Evolutionary conservation across 2,888 invertebrate genomes (phyloP).

Genomic region (Thereva nobilitata): DNA sequence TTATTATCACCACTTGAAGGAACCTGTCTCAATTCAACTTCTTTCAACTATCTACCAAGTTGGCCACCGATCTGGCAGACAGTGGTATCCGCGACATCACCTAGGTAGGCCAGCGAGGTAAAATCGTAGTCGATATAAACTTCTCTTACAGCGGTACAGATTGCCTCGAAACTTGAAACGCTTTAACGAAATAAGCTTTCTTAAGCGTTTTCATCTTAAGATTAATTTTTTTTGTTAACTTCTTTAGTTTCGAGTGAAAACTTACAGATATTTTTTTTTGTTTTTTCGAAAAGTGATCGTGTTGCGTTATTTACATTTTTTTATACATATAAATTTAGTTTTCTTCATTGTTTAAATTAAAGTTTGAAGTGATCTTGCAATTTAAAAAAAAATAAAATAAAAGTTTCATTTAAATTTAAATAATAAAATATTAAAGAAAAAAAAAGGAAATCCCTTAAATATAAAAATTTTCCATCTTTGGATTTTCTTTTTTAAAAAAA

Average conservation of each 20-base stretch:
- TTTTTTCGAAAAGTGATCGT: not conserved
- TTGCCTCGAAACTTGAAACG: too few relatives aligned
- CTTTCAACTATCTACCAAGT: conserved; percentile 17
- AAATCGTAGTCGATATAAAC: too few relatives aligned
- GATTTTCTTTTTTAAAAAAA: too few relatives aligned
- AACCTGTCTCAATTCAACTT: conserved; percentile 12
- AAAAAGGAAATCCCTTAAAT: too few relatives aligned
- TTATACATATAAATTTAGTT: not conserved
- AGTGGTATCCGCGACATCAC: conserved; percentile 41
- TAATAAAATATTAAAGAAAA: too few relatives aligned
- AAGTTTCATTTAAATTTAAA: too few relatives aligned
- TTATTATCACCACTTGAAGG: conserved; percentile 1
- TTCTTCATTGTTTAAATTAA: too few relatives aligned
- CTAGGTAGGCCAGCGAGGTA: conserved; percentile 18
- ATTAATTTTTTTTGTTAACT: not conserved
- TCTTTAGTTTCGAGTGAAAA: conserved; percentile 17
- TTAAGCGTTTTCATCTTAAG: not conserved
- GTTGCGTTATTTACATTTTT: conserved; percentile 18
- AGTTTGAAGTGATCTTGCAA: conserved; percentile 9
- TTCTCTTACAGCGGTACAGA: too few relatives aligned
- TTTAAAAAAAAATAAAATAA: too few relatives aligned
- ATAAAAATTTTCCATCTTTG: too few relatives aligned
- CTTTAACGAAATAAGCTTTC: not conserved
- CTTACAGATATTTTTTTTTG: not conserved
- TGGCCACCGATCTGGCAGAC: conserved; percentile 23